Evolutionary conservation across 2,888 invertebrate genomes (phyloP), one percentile per base, ranked within the genome.

Genomic region (Caenorhabditis uteleia): DNA sequence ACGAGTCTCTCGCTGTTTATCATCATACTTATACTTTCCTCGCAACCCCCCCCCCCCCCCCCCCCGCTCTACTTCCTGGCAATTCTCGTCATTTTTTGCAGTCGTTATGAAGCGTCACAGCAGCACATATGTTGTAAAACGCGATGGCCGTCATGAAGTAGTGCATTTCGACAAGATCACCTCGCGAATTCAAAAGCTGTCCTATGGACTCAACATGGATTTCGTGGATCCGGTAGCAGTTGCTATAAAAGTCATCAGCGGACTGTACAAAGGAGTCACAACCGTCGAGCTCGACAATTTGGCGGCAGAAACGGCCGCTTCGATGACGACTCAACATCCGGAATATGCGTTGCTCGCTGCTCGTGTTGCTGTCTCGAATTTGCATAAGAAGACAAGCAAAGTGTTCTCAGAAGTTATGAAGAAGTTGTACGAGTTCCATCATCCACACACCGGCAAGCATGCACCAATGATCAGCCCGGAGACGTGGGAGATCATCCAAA

Each of bases 151-250:
- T 50, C 89, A 90, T 82, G 95, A 98, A 84, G 90, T 90, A 75
- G 91, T 97, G 1, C 92, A 93, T 85, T 91, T 95, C 83, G 97
- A 98, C 85, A 98, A 98, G 88, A 98, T 98, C 64, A 97, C 97
- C 0, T 93, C 93, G 1, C 88, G 97, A 79, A 92, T 98, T 45
- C 89, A 91, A 80, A 95, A 95, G 83, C 87, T 97, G 55, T 95
- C 95, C 83, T 95, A 95, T 87, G 93, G 93, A 21, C 87, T 98
- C 47, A 92, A 97, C 84, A 91, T 90, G 90, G 93, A 95, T 70
- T 95, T 91, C 87, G 90, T 98, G 23, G 95, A 95, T 84, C 95
- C 97, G 27, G 94, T 74, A 10, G 60, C 60, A 6, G 84, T 87
- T 26, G 85, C 86, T 2, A 74, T 85, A 70, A 93, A 93, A 86